phyloP scores from a whole-genome alignment of 2,888 invertebrate species.

The Oasisia sp. region DNA sequence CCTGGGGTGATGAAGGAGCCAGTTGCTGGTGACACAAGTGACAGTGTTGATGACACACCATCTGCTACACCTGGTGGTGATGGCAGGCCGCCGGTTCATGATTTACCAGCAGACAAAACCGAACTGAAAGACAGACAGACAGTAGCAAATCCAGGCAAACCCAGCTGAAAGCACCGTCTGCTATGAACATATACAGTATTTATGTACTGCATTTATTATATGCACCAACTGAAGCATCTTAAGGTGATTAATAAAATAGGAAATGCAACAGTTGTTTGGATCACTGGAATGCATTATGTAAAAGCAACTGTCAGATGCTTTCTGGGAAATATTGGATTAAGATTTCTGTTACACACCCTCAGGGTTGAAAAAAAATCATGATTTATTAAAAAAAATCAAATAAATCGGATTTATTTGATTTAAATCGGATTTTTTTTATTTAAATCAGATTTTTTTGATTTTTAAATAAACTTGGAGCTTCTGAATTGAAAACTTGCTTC shows the following conservation, averaged over 20 bases:
- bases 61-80: not conserved
- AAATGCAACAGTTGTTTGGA: not conserved
- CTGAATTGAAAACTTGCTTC: too few species aligned
- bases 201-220: not conserved
- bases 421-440: too few species aligned
- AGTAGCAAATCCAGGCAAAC: not conserved
- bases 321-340: not conserved
- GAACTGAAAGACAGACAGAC: not conserved
- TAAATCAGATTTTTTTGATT: too few species aligned
- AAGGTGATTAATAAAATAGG: not conserved
- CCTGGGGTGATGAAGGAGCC: not conserved
- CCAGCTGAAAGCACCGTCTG: not conserved
- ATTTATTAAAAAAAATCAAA: too few species aligned
- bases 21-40: not conserved
- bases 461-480: too few species aligned
- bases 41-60: not conserved
- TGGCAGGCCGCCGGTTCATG: not conserved
- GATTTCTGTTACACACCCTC: too few species aligned
- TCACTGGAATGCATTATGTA: not conserved
- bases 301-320: not conserved
- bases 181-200: not conserved
- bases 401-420: too few species aligned
- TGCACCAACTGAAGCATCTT: not conserved
- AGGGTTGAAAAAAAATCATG: too few species aligned
- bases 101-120: slow-evolving; percentile 2